These are phyloP conservation scores for Platycercus adscitus DNA, from an alignment of 2,113 vertebrate species.

Conservation along the genomic window DNA sequence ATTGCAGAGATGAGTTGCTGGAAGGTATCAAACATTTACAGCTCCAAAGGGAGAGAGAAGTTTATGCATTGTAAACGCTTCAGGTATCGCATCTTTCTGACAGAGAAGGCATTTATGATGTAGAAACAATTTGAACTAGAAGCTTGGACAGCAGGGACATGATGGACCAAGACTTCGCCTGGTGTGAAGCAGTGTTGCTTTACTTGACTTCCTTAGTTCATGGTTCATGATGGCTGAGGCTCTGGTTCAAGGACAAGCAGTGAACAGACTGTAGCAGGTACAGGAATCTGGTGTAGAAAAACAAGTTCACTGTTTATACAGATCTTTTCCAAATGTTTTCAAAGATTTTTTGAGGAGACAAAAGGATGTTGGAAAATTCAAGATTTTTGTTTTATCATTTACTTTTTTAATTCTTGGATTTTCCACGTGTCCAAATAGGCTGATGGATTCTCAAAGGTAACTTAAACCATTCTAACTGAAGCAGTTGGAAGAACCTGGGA, in stretches of 20 bases:
- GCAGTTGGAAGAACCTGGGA: neutral
- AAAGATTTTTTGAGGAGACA: neutral
- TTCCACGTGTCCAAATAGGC: neutral
- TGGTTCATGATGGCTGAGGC: neutral
- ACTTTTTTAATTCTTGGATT: neutral
- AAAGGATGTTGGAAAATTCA: neutral
- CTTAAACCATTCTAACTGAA: neutral
- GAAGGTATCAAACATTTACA: constrained; percentile 1
- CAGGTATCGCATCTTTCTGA: neutral
- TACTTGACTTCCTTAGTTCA: neutral
- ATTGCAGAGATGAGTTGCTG: constrained; percentile 5
- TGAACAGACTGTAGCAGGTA: neutral
- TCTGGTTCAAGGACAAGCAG: too few relatives aligned
- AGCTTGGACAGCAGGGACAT: neutral
- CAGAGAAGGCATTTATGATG: neutral
- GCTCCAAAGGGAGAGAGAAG: neutral
- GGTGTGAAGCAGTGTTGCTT: neutral
- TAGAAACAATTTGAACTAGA: neutral
- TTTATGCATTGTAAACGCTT: neutral
- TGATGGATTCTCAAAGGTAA: neutral
- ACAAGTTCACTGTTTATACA: neutral
- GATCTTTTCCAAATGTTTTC: neutral
- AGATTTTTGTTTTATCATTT: neutral
- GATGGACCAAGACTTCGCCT: neutral
- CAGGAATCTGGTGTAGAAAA: neutral